Percentiles rank a stretch among this genome's conserved stretches.
phyloP scores from a whole-genome alignment of 2,888 invertebrate genomes.

The Alloplasta piceator region DNA sequence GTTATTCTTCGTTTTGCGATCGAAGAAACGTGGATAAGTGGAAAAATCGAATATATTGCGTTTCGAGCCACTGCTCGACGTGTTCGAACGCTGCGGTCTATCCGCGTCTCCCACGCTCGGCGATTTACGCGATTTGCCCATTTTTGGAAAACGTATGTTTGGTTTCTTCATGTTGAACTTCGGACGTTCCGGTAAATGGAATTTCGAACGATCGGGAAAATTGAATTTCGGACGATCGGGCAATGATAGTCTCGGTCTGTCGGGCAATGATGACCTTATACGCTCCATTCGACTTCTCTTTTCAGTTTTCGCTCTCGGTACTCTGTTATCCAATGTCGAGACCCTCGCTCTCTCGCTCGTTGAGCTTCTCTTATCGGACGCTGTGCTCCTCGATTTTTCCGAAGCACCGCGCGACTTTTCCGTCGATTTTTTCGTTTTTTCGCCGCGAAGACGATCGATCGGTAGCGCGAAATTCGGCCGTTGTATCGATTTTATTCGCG shows the following conservation, averaged over 20 bases:
- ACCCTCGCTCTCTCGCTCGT: constrained; percentile 62
- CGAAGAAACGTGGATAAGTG: constrained; percentile 90
- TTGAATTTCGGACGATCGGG: constrained; percentile 84
- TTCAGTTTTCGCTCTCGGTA: constrained; percentile 65
- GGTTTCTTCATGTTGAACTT: constrained; percentile 86
- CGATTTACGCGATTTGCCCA: constrained; percentile 63
- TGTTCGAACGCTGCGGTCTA: constrained; percentile 84
- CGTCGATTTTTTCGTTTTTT: constrained; percentile 77
- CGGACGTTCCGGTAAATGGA: constrained; percentile 85
- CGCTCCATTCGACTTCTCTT: constrained; percentile 84
- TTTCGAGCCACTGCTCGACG: constrained; percentile 84
- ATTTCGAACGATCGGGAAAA: constrained; percentile 84
- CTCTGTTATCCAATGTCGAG: constrained; percentile 42
- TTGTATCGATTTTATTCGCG: constrained; percentile 87
- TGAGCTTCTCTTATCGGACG: constrained; percentile 62
- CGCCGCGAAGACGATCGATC: constrained; percentile 74
- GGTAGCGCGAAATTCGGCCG: constrained; percentile 85
- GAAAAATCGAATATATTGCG: constrained; percentile 89
- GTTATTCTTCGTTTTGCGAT: constrained; percentile 79
- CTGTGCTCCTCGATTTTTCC: constrained; percentile 54
- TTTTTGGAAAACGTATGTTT: constrained; percentile 83
- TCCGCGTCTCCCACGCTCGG: constrained; percentile 74
- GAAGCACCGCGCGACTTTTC: constrained; percentile 70
- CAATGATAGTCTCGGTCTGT: constrained; percentile 84
- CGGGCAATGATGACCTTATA: constrained; percentile 87